phyloP scores from a whole-genome alignment of 2,797 vertebrate genomes.

The Semotilus atromaculatus region DNA sequence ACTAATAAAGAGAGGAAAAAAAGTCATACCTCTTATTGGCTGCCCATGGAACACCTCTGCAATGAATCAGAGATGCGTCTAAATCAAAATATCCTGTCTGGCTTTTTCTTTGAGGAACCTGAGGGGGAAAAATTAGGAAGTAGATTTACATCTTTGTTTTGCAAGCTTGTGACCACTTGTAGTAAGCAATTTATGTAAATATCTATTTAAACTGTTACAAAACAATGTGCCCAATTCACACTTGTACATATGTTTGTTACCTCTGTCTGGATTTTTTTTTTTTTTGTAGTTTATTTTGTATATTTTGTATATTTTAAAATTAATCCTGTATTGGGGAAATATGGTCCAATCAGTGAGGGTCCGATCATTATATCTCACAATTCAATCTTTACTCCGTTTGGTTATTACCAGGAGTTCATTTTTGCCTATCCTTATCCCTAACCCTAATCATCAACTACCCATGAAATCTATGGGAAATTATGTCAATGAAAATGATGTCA shows the following conservation, averaged over 20 bases:
- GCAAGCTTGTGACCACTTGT: background rate
- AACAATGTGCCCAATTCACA: background rate
- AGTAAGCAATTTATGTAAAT: background rate
- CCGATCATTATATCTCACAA: background rate
- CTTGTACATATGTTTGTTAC: background rate
- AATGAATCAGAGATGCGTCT: constrained; percentile 87
- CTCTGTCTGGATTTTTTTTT: background rate
- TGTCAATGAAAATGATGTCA: background rate
- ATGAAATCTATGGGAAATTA: too few relatives aligned
- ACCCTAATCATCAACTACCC: background rate
- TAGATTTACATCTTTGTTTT: background rate
- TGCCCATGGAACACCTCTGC: constrained; percentile 87
- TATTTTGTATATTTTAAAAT: background rate
- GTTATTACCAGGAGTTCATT: background rate
- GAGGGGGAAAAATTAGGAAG: constrained; percentile 44
- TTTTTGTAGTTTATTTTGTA: background rate
- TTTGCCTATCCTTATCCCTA: background rate
- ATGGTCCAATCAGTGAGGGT: background rate
- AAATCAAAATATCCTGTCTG: constrained; percentile 98
- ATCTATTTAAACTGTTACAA: background rate
- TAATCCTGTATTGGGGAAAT: background rate
- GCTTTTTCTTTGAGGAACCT: constrained; percentile 98
- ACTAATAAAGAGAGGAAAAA: constrained; percentile 42
- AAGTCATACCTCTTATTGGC: constrained; percentile 87
- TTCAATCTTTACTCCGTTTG: background rate